A percentile compares a stretch with the other conserved stretches of the same genome.
phyloP scores from a whole-genome alignment of 2,113 vertebrate species.

The Crotalus viridis region DNA sequence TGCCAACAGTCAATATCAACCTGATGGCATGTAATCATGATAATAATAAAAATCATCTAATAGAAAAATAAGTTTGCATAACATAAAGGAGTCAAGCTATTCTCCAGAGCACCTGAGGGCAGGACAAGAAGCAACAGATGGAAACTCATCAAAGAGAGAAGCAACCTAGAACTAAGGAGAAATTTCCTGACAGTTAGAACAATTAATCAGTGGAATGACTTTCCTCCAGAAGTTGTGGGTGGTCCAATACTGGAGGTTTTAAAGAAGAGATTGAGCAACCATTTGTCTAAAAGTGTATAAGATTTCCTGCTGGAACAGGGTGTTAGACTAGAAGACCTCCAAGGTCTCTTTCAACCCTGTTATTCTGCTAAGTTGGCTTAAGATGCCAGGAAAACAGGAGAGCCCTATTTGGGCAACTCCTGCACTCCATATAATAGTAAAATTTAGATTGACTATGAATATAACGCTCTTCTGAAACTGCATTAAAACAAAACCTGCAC shows the following conservation, averaged over 20 bases:
- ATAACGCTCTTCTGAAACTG: background rate
- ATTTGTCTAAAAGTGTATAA: background rate
- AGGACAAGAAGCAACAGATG: background rate
- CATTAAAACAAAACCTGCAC: background rate
- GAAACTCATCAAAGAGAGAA: background rate
- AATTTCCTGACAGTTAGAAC: background rate
- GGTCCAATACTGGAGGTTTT: no score
- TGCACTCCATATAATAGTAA: no score
- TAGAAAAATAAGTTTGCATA: no score
- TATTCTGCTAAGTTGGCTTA: background rate
- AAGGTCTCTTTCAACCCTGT: background rate
- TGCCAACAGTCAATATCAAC: no score
- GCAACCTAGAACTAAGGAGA: background rate
- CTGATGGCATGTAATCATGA: no score
- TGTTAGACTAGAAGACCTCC: background rate
- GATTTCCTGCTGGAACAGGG: background rate
- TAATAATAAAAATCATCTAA: no score
- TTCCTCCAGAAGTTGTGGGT: background rate
- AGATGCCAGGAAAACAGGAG: background rate
- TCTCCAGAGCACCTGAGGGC: background rate
- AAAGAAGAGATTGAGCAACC: background rate
- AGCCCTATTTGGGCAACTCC: background rate
- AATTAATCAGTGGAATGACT: background rate
- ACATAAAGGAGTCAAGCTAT: background rate
- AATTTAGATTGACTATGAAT: background rate